A percentile compares a stretch with the other conserved stretches of the same genome.
These are phyloP conservation scores for Nymphalis io DNA, from an alignment of 1,140 invertebrate genomes.

Conservation along the genomic window DNA sequence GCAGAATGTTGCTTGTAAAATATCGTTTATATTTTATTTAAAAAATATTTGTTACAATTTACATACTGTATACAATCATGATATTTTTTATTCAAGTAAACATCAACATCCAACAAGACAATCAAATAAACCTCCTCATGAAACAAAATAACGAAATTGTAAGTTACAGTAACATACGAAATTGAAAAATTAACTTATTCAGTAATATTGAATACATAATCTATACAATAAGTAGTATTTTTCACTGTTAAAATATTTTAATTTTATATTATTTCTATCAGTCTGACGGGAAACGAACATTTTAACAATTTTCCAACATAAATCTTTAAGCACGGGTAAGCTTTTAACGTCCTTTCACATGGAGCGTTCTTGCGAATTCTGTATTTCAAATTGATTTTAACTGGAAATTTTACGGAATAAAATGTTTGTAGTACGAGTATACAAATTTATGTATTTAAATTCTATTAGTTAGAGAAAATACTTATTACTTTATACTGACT, in stretches of 20 bases:
- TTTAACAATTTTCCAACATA: constrained; percentile 26
- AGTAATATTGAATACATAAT: neutral
- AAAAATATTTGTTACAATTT: too few species aligned
- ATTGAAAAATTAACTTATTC: too few species aligned
- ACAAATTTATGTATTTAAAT: neutral
- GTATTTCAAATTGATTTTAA: constrained; percentile 9
- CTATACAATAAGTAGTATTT: constrained; percentile 8
- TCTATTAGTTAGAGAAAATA: too few species aligned
- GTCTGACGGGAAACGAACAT: constrained; percentile 22
- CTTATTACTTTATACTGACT: too few species aligned
- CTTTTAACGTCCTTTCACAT: constrained; percentile 30
- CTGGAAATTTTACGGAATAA: constrained; percentile 7
- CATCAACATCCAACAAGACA: too few species aligned
- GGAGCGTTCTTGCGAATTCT: constrained; percentile 12
- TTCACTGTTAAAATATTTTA: constrained; percentile 19
- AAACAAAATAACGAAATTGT: too few species aligned
- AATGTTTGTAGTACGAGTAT: neutral
- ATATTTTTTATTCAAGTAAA: too few species aligned
- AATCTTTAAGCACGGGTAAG: constrained; percentile 25
- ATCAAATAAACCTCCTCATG: too few species aligned
- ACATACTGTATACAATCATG: too few species aligned
- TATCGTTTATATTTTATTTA: too few species aligned
- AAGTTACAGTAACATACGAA: too few species aligned
- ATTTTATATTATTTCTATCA: constrained; percentile 25
- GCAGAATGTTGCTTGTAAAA: too few species aligned